Percentiles rank a stretch among this genome's conserved stretches.
Conservation (phyloP, 2,888 invertebrate species). For the Autographa gamma region DNA sequence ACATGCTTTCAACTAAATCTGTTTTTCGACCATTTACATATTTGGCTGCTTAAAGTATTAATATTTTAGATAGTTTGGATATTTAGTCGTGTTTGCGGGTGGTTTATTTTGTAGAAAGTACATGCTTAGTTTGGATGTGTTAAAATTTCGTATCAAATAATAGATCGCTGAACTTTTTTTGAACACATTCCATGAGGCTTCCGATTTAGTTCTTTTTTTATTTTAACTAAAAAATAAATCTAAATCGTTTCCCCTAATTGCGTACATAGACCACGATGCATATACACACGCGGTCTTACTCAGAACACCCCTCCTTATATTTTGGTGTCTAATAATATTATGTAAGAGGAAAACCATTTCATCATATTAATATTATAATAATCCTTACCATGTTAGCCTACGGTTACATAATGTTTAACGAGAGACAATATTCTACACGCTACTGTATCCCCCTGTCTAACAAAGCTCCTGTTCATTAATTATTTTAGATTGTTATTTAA, state of each 20-base stretch:
- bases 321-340: background rate
- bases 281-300: background rate
- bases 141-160: no score
- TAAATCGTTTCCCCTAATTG: no score
- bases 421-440: constrained; percentile 27
- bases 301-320: background rate
- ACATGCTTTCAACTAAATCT: constrained; percentile 1
- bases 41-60: background rate
- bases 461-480: constrained; percentile 51
- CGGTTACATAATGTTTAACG: constrained; percentile 24
- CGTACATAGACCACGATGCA: no score
- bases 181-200: no score
- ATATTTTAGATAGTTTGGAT: background rate
- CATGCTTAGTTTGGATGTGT: no score
- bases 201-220: no score
- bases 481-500: constrained; percentile 43
- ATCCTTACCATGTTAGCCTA: constrained; percentile 19
- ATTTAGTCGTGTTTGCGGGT: background rate
- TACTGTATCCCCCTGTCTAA: constrained; percentile 30
- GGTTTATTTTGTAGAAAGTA: background rate
- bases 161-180: no score
- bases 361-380: constrained; percentile 14
- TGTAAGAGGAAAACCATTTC: background rate
- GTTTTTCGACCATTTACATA: background rate
- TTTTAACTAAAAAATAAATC: no score